Evolutionary conservation across 2,888 invertebrate genomes (phyloP).

Genomic region (Athalia cordata): DNA sequence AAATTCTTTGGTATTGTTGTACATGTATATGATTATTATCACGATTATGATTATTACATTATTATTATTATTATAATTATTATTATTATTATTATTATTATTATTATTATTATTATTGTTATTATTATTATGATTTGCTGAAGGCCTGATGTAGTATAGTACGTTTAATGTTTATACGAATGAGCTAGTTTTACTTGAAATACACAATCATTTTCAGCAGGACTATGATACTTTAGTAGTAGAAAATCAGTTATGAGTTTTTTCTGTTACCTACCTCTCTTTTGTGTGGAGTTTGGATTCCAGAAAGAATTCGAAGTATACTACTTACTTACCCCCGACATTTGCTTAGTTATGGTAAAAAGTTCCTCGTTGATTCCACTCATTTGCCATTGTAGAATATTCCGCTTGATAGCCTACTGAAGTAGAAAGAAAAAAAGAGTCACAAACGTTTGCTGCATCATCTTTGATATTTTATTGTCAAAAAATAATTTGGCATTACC

Average conservation of each 20-base stretch:
- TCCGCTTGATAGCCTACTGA: neutral
- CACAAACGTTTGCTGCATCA: too few species aligned
- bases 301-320: neutral
- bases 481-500: neutral
- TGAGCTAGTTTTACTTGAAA: too few species aligned
- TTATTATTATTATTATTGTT: neutral
- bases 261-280: neutral
- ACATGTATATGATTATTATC: too few species aligned
- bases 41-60: neutral
- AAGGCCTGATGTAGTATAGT: too few species aligned
- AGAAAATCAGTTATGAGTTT: too few species aligned
- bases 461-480: too few species aligned
- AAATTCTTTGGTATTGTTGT: neutral
- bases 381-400: neutral
- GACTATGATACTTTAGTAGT: too few species aligned
- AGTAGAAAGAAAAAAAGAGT: neutral
- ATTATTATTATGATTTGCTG: too few species aligned
- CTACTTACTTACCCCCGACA: neutral
- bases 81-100: too few species aligned
- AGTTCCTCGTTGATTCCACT: conserved; percentile 1
- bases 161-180: too few species aligned
- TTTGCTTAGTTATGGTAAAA: conserved; percentile 13
- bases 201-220: too few species aligned
- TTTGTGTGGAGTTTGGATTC: too few species aligned
- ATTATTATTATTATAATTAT: conserved; percentile 9